Percentiles rank a stretch among this genome's conserved stretches.
phyloP scores from a whole-genome alignment of 1,140 invertebrate genomes.

The Radopholus similis region DNA sequence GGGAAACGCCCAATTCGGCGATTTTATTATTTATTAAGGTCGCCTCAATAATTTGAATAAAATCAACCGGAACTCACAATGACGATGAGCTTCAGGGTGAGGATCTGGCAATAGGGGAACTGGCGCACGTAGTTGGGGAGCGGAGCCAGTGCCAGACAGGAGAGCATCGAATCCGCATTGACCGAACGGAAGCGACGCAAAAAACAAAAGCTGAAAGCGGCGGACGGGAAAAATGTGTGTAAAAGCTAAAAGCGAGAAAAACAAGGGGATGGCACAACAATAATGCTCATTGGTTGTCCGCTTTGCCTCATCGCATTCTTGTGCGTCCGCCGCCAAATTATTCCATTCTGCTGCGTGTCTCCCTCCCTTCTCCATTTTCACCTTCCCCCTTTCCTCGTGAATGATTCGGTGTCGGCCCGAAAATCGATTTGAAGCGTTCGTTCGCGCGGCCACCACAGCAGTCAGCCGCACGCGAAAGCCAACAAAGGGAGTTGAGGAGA shows the following conservation, averaged over 20 bases:
- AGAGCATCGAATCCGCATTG: background rate
- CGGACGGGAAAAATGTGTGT: background rate
- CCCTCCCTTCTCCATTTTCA: background rate
- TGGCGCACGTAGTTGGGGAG: background rate
- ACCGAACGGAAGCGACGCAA: background rate
- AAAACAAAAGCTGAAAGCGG: too few relatives aligned
- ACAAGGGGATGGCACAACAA: background rate
- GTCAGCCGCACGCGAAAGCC: too few relatives aligned
- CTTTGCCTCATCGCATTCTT: background rate
- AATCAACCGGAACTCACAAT: background rate
- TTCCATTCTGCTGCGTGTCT: background rate
- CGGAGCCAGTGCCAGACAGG: background rate
- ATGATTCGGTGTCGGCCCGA: too few relatives aligned
- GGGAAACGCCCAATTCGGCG: background rate
- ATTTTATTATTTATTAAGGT: background rate
- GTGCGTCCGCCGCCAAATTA: background rate
- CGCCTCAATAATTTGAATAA: background rate
- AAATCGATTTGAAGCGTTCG: too few relatives aligned
- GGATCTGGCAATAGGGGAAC: background rate
- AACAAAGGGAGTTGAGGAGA: too few relatives aligned
- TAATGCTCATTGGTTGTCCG: background rate
- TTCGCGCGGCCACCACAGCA: too few relatives aligned
- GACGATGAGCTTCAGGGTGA: background rate
- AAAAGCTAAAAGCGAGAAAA: background rate
- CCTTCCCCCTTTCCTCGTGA: too few relatives aligned